Conservation (phyloP, 2,113 vertebrate genomes). For the Tyrannus savana region DNA sequence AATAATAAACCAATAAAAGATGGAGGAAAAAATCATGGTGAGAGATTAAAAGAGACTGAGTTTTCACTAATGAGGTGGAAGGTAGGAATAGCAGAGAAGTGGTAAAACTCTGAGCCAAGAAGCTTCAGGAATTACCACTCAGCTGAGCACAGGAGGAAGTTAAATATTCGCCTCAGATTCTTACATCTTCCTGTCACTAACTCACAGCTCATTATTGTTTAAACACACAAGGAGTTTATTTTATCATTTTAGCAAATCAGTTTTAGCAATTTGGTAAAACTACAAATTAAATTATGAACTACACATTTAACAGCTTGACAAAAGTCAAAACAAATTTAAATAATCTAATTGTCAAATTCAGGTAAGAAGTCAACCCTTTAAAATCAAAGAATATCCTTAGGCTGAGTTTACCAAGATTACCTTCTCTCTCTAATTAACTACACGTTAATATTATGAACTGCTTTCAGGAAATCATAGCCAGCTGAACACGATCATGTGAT, state of each 20-base stretch:
- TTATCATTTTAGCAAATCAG: background rate
- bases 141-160: background rate
- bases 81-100: background rate
- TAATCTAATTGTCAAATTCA: slow-evolving; percentile 31
- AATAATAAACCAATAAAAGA: background rate
- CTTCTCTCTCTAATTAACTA: background rate
- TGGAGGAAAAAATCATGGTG: background rate
- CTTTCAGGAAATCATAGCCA: background rate
- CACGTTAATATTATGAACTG: slow-evolving; percentile 16
- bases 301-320: background rate
- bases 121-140: background rate
- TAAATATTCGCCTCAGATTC: background rate
- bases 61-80: background rate
- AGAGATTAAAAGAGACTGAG: background rate
- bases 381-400: slow-evolving; percentile 19
- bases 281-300: background rate
- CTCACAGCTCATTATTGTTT: background rate
- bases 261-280: background rate
- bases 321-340: slow-evolving; percentile 9
- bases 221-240: background rate
- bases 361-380: background rate
- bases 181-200: background rate
- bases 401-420: slow-evolving; percentile 3
- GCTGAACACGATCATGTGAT: background rate
- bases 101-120: background rate